Percentiles rank a stretch among this genome's conserved stretches.
Conservation (phyloP, 2,113 vertebrate species). For the Rhadina sibilatrix region DNA sequence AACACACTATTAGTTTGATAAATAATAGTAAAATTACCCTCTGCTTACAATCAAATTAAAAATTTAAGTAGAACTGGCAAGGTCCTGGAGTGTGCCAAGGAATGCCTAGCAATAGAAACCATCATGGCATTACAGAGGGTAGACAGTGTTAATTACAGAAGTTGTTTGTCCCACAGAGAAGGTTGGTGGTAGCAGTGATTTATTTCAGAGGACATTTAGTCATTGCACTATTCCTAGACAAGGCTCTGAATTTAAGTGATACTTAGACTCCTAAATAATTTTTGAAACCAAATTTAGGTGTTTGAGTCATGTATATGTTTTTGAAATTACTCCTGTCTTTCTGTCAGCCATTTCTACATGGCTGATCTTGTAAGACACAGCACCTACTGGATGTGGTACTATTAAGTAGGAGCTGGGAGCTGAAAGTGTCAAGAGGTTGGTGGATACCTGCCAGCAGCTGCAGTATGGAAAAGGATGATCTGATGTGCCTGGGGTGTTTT, state of each 20-base stretch:
- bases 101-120: background rate
- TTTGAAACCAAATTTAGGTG: conserved; percentile 20
- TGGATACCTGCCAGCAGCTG: conserved; percentile 21
- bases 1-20: background rate
- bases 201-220: conserved; percentile 32
- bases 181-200: conserved; percentile 12
- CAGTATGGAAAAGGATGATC: background rate
- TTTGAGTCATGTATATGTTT: background rate
- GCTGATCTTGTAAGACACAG: background rate
- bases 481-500: background rate
- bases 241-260: conserved; percentile 19
- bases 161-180: background rate
- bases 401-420: background rate
- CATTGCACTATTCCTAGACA: conserved; percentile 21
- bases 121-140: background rate
- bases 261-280: background rate
- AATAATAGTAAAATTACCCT: background rate
- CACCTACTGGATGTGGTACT: background rate
- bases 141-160: conserved; percentile 2
- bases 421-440: background rate
- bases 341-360: background rate
- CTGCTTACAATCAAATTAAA: conserved; percentile 12
- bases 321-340: conserved; percentile 13
- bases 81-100: background rate
- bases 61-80: background rate